These are phyloP conservation scores for Acrocephalus kingi DNA, from an alignment of 2,113 vertebrate species.

Conservation along the genomic window DNA sequence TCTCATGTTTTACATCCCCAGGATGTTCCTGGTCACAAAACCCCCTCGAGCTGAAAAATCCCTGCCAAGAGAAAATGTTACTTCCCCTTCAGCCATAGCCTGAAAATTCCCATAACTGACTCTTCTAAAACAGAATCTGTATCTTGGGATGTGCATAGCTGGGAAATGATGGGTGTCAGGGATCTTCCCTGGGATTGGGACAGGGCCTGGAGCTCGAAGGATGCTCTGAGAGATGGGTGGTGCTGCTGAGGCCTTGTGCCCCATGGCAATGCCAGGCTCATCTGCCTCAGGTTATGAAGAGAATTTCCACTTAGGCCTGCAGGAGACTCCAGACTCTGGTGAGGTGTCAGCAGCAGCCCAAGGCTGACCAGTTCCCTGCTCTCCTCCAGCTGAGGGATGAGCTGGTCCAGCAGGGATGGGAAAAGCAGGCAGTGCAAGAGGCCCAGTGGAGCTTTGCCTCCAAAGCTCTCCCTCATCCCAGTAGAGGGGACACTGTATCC, in stretches of 20 bases:
- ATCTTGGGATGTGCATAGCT: fast-evolving
- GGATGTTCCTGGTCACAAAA: not conserved
- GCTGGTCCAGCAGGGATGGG: slow-evolving; percentile 19
- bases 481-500: not conserved
- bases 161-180: not conserved
- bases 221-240: not conserved
- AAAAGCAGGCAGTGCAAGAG: slow-evolving; percentile 28
- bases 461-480: not conserved
- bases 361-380: slow-evolving; percentile 29
- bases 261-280: fast-evolving
- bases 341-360: slow-evolving; percentile 55
- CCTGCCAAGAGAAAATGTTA: not conserved
- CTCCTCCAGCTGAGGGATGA: slow-evolving; percentile 51
- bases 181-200: not conserved
- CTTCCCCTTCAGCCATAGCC: not conserved
- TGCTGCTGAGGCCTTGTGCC: not conserved
- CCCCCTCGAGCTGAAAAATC: fast-evolving
- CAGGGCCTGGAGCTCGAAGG: not conserved
- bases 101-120: not conserved
- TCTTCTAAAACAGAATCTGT: not conserved
- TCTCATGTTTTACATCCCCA: not conserved
- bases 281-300: slow-evolving; percentile 59
- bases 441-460: not conserved
- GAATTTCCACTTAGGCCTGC: slow-evolving; percentile 56
- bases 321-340: slow-evolving; percentile 53